phyloP scores from a whole-genome alignment of 2,113 vertebrate species.

The Trichechus manatus region DNA sequence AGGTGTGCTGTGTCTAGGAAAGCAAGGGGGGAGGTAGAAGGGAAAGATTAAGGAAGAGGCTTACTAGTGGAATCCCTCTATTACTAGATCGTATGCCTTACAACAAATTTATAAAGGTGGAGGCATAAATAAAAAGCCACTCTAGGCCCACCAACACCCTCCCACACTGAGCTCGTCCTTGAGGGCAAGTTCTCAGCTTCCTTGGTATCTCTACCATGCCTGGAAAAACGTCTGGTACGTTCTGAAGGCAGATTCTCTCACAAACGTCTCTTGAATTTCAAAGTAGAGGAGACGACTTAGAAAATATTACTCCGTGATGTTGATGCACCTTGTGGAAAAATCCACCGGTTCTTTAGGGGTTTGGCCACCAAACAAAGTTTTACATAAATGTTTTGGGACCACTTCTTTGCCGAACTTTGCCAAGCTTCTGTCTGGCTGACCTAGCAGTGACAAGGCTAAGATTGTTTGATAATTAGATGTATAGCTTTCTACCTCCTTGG shows the following conservation, averaged over 20 bases:
- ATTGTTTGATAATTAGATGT: conserved; percentile 69
- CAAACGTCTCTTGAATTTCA: conserved; percentile 20
- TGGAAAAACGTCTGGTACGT: not conserved
- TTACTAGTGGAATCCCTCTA: not conserved
- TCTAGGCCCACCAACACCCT: not conserved
- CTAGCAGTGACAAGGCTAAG: conserved; percentile 16
- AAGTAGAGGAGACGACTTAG: not conserved
- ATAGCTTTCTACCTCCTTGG: not conserved
- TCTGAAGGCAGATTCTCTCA: not conserved
- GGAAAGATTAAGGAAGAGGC: not conserved
- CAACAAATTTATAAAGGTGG: not conserved
- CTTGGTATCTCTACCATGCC: not conserved
- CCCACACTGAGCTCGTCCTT: not conserved
- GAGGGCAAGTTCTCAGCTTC: not conserved
- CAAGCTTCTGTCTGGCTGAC: conserved; percentile 54
- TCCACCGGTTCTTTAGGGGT: not conserved
- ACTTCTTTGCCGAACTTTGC: conserved; percentile 25
- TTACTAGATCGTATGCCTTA: not conserved
- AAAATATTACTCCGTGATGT: not conserved
- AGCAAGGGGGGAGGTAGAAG: not conserved
- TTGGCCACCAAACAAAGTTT: conserved; percentile 56
- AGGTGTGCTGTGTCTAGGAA: not conserved
- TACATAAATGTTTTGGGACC: conserved; percentile 41
- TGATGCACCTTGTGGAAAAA: conserved; percentile 15
- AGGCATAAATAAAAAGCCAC: not conserved